phyloP scores from a whole-genome alignment of 2,888 invertebrate species.

The Pycnomerus fuliginosus region DNA sequence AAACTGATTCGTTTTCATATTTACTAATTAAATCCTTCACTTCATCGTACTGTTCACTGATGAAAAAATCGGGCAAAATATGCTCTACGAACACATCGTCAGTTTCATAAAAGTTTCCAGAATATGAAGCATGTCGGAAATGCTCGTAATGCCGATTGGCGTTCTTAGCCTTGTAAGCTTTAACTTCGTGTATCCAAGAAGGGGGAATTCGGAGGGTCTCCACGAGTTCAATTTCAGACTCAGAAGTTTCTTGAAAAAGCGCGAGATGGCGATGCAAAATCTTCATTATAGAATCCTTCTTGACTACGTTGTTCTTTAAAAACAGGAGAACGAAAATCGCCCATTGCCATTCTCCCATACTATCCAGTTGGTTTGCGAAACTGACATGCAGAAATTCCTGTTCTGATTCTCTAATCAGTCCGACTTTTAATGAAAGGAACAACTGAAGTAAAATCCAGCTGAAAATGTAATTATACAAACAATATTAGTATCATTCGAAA shows the following conservation, averaged over 20 bases:
- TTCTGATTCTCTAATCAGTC: slow-evolving; percentile 60
- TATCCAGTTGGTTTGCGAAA: slow-evolving; percentile 81
- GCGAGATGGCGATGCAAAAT: slow-evolving; percentile 70
- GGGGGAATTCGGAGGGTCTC: slow-evolving; percentile 68
- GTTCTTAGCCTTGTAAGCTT: slow-evolving; percentile 60
- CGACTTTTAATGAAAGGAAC: slow-evolving; percentile 66
- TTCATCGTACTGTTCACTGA: slow-evolving; percentile 54
- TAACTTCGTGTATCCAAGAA: slow-evolving; percentile 76
- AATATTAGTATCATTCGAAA: not conserved
- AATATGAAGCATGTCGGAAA: slow-evolving; percentile 70
- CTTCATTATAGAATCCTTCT: slow-evolving; percentile 66
- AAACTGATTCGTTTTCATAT: slow-evolving; percentile 25
- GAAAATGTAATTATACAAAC: slow-evolving; percentile 34
- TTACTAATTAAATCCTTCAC: slow-evolving; percentile 32
- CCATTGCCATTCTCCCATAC: slow-evolving; percentile 82
- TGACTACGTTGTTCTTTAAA: slow-evolving; percentile 59
- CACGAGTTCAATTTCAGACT: slow-evolving; percentile 60
- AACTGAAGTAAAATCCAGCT: slow-evolving; percentile 76
- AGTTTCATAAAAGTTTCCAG: slow-evolving; percentile 72
- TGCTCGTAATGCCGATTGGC: slow-evolving; percentile 41
- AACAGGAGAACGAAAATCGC: slow-evolving; percentile 77
- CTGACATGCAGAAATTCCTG: slow-evolving; percentile 65
- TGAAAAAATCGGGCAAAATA: slow-evolving; percentile 69
- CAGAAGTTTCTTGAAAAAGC: slow-evolving; percentile 47
- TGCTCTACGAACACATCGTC: slow-evolving; percentile 73